A percentile compares a stretch with the other conserved stretches of the same genome.
Evolutionary conservation across 2,113 vertebrate species (phyloP).

Genomic region (Chaenogobius annularis): DNA sequence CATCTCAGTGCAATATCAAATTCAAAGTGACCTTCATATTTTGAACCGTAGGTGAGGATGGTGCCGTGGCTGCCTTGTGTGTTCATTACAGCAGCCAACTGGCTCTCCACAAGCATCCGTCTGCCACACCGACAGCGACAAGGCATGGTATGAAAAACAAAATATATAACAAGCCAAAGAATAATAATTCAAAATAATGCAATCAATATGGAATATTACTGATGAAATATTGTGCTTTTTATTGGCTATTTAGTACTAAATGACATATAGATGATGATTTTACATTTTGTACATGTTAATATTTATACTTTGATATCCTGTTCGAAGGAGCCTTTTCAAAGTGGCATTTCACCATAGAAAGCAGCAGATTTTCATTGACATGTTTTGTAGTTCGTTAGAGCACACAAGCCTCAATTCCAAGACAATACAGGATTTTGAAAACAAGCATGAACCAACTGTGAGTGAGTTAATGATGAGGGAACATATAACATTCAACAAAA

Average conservation of each 20-base stretch:
- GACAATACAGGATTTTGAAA: neutral
- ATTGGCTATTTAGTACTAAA: neutral
- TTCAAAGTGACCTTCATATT: slow-evolving; percentile 73
- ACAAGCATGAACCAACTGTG: neutral
- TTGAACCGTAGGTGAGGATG: slow-evolving; percentile 74
- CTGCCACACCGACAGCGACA: slow-evolving; percentile 72
- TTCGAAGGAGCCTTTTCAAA: neutral
- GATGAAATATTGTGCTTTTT: neutral
- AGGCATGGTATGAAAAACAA: slow-evolving; percentile 67
- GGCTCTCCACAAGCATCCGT: slow-evolving; percentile 70
- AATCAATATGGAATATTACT: neutral
- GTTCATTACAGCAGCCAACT: slow-evolving; percentile 75
- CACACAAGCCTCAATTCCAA: neutral
- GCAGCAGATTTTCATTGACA: too few species aligned
- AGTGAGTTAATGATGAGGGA: neutral
- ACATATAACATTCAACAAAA: neutral
- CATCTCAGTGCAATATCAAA: neutral
- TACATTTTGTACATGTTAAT: neutral
- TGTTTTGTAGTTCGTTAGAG: neutral
- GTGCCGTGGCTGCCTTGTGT: slow-evolving; percentile 73
- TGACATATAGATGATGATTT: neutral
- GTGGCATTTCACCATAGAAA: too few species aligned
- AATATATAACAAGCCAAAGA: slow-evolving; percentile 60
- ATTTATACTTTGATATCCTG: neutral
- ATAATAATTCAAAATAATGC: slow-evolving; percentile 44